Conservation (phyloP, 2,797 vertebrate genomes). For the Lophius americanus region DNA sequence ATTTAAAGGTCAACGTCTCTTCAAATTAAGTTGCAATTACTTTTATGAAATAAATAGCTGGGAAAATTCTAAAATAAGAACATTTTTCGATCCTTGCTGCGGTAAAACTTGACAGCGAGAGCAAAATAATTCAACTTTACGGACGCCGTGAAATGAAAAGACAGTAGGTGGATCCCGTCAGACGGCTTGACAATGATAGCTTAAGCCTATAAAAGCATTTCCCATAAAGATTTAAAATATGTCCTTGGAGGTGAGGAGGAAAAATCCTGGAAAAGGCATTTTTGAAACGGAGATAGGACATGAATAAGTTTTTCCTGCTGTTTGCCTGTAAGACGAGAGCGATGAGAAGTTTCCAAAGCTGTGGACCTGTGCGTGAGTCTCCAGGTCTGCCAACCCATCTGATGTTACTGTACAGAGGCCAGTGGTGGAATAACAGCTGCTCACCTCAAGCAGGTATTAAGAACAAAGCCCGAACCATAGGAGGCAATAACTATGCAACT, state of each 20-base stretch:
- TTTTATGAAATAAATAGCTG: neutral
- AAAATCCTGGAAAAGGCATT: constrained; percentile 22
- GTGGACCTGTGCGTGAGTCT: constrained; percentile 44
- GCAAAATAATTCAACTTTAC: neutral
- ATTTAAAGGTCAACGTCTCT: constrained; percentile 1
- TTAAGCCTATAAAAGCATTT: constrained; percentile 5
- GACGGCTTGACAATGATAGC: constrained; percentile 4
- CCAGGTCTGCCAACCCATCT: constrained; percentile 24
- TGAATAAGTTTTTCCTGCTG: constrained; percentile 61
- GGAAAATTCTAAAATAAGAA: neutral
- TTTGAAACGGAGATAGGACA: constrained; percentile 45
- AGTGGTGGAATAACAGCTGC: constrained; percentile 49
- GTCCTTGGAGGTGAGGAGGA: constrained; percentile 24
- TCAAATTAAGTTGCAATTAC: neutral
- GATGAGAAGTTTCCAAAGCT: constrained; percentile 52
- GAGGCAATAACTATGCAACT: constrained; percentile 11
- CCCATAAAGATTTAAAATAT: constrained; percentile 10
- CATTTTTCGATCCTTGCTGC: neutral
- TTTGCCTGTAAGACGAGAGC: constrained; percentile 47
- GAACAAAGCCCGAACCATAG: constrained; percentile 36
- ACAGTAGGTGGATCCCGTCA: neutral
- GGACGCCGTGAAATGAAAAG: neutral
- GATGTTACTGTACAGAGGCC: constrained; percentile 43
- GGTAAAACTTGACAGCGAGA: neutral
- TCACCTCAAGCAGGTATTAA: constrained; percentile 36